Conservation (phyloP, 1,140 invertebrate genomes). For the Archivesica marissinica region DNA sequence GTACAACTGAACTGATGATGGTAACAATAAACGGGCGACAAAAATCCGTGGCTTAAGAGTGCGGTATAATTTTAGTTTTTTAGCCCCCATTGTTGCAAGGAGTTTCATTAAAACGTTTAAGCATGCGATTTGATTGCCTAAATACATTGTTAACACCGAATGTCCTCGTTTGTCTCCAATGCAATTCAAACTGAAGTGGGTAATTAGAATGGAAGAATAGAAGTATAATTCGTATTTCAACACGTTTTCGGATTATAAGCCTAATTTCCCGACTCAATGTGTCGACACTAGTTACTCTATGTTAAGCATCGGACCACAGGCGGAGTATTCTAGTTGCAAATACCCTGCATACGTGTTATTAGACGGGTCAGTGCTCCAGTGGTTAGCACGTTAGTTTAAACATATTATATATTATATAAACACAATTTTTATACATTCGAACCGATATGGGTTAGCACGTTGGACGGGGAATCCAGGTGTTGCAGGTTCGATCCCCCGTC, state of each 20-base stretch:
- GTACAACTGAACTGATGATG: background rate
- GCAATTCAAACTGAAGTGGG: background rate
- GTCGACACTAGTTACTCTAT: too few species aligned
- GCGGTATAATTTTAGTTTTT: background rate
- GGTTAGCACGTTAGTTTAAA: too few species aligned
- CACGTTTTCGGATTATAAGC: background rate
- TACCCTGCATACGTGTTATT: too few species aligned
- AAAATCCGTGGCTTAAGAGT: background rate
- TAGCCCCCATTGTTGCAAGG: background rate
- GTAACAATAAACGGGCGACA: background rate
- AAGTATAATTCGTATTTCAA: background rate
- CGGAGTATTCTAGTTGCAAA: too few species aligned
- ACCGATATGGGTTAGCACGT: too few species aligned
- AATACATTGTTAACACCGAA: background rate
- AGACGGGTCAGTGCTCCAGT: too few species aligned
- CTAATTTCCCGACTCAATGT: too few species aligned
- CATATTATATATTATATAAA: too few species aligned
- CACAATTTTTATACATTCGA: too few species aligned
- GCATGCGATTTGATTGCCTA: background rate
- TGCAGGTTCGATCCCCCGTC: too few species aligned
- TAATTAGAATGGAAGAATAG: slow-evolving; percentile 1
- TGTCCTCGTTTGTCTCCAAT: background rate
- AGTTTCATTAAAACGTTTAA: background rate
- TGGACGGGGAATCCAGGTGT: too few species aligned
- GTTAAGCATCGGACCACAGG: too few species aligned